Evolutionary conservation across 2,113 vertebrate genomes (phyloP).

Genomic region (Pituophis catenifer): DNA sequence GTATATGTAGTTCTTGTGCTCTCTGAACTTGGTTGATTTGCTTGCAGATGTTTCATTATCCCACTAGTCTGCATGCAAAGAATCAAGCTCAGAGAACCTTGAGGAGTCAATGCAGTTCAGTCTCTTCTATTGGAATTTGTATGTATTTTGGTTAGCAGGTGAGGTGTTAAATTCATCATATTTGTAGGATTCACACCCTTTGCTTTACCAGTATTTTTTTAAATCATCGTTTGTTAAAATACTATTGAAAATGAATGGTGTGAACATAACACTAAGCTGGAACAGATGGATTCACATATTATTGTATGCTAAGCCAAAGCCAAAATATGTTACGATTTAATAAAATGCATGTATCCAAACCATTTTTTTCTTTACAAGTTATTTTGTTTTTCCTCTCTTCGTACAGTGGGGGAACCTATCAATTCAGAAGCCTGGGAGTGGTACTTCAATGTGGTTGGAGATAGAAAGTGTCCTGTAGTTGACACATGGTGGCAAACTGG

Average conservation of each 20-base stretch:
- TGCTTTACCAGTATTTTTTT: not conserved
- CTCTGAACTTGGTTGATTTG: not conserved
- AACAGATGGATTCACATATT: not conserved
- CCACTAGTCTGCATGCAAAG: not conserved
- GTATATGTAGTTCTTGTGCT: not conserved
- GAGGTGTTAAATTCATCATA: not conserved
- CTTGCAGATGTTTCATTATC: not conserved
- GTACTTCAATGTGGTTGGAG: constrained; percentile 83
- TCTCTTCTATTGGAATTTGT: not conserved
- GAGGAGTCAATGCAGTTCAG: not conserved
- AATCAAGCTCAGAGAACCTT: not conserved
- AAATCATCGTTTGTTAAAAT: not conserved
- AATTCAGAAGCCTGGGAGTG: constrained; percentile 89
- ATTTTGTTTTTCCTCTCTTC: constrained; percentile 5
- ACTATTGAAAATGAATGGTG: not conserved
- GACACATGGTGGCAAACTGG: constrained; percentile 96
- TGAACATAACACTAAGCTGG: not conserved
- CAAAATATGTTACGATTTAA: not conserved
- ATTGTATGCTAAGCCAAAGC: not conserved
- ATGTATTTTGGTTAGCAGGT: not conserved
- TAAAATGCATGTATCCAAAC: not conserved
- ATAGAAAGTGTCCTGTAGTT: constrained; percentile 81
- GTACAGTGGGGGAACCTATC: constrained; percentile 88
- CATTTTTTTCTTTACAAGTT: not conserved
- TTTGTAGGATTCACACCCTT: not conserved